Evolutionary conservation across 2,797 vertebrate genomes (phyloP).

Genomic region (Pantherophis alleghaniensis): DNA sequence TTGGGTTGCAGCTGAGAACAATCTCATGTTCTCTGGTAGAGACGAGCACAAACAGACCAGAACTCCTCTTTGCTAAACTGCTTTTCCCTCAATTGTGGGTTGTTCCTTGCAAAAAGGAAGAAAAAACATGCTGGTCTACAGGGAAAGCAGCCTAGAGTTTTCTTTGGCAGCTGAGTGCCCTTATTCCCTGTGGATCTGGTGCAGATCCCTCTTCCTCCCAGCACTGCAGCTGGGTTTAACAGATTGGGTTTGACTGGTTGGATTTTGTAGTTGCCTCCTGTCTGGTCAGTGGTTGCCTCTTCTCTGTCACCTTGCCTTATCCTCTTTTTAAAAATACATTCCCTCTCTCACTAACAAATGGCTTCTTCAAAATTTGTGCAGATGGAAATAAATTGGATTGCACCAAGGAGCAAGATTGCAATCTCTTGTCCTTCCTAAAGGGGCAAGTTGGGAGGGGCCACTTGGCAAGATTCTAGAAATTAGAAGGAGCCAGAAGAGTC

Average conservation of each 20-base stretch:
- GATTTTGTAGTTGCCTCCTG: not conserved
- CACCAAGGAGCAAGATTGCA: not conserved
- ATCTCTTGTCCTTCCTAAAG: not conserved
- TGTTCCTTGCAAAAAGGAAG: not conserved
- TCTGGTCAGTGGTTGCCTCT: not conserved
- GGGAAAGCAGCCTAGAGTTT: constrained; percentile 25
- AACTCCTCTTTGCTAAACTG: not conserved
- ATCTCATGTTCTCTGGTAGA: not conserved
- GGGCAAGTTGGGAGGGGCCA: not conserved
- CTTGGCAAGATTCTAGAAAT: not conserved
- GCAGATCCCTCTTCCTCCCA: constrained; percentile 1
- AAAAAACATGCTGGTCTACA: not conserved
- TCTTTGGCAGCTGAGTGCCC: constrained; percentile 11
- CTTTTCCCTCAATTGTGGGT: not conserved
- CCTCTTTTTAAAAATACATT: not conserved
- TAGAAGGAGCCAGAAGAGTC: not conserved
- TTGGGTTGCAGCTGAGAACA: not conserved
- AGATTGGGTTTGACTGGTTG: not conserved
- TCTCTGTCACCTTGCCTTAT: not conserved
- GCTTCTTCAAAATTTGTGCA: not conserved
- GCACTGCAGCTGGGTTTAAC: not conserved
- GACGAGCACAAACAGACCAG: not conserved
- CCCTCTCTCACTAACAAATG: not conserved
- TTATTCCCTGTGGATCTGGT: constrained; percentile 6
- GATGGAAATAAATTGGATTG: not conserved